Conservation (phyloP, 2,888 invertebrate genomes). For the Callosobruchus maculatus region DNA sequence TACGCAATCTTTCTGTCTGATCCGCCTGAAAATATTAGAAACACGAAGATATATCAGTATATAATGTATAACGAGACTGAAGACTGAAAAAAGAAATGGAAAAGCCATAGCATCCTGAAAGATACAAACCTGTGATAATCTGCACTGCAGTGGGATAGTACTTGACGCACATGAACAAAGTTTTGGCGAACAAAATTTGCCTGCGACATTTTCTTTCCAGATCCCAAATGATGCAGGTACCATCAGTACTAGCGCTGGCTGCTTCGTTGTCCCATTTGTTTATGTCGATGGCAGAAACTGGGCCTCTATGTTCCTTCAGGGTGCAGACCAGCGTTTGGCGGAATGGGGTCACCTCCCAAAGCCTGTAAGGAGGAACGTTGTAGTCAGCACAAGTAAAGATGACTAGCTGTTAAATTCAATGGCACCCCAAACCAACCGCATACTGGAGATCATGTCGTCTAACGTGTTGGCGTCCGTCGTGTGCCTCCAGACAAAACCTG, state of each 20-base stretch:
- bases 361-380: slow-evolving; percentile 38
- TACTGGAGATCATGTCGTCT: no score
- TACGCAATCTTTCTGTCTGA: slow-evolving; percentile 83
- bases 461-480: no score
- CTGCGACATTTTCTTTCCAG: slow-evolving; percentile 67
- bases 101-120: no score
- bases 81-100: no score
- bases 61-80: no score
- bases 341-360: slow-evolving; percentile 72
- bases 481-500: no score
- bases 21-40: slow-evolving; percentile 75
- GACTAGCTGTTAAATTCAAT: no score
- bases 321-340: slow-evolving; percentile 67
- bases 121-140: slow-evolving; percentile 44
- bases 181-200: slow-evolving; percentile 83
- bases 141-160: slow-evolving; percentile 71
- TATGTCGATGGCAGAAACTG: slow-evolving; percentile 78
- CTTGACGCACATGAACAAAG: slow-evolving; percentile 73
- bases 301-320: slow-evolving; percentile 88
- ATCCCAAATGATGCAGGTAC: slow-evolving; percentile 93
- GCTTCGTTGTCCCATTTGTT: slow-evolving; percentile 75
- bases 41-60: no score
- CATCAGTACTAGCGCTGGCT: slow-evolving; percentile 87
- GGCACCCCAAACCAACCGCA: no score
- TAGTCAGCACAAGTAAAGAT: not conserved